phyloP scores from a whole-genome alignment of 1,140 invertebrate species.

The Lepidurus arcticus region DNA sequence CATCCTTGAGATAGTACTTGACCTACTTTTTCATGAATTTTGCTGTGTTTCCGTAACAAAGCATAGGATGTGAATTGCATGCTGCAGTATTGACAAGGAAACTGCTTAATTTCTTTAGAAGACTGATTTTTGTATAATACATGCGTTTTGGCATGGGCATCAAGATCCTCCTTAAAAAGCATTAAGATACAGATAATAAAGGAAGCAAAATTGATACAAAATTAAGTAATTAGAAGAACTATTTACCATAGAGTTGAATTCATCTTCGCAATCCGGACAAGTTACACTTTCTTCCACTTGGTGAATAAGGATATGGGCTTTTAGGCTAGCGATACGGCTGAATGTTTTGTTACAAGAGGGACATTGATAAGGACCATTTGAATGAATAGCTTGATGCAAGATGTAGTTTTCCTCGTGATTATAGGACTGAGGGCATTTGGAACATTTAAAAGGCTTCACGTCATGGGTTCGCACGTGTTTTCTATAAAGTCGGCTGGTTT shows the following conservation, averaged over 20 bases:
- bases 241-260: constrained; percentile 58
- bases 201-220: too few relatives aligned
- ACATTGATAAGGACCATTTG: constrained; percentile 43
- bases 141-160: neutral
- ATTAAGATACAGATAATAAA: constrained; percentile 37
- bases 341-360: constrained; percentile 62
- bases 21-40: constrained; percentile 29
- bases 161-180: neutral
- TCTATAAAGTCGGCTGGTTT: constrained; percentile 2
- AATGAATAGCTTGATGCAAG: constrained; percentile 22
- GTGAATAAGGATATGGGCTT: constrained; percentile 63
- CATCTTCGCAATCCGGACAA: constrained; percentile 62
- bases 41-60: neutral
- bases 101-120: constrained; percentile 2
- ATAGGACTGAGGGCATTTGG: neutral
- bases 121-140: neutral
- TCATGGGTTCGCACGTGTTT: neutral
- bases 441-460: constrained; percentile 11
- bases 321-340: constrained; percentile 60
- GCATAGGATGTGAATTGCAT: neutral
- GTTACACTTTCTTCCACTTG: constrained; percentile 61
- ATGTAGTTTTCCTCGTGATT: constrained; percentile 30
- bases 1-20: neutral
- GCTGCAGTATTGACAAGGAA: neutral
- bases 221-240: constrained; percentile 46